Base-by-base conservation (phyloP, 2,888 invertebrate genomes). In the Clivina fossor region DNA sequence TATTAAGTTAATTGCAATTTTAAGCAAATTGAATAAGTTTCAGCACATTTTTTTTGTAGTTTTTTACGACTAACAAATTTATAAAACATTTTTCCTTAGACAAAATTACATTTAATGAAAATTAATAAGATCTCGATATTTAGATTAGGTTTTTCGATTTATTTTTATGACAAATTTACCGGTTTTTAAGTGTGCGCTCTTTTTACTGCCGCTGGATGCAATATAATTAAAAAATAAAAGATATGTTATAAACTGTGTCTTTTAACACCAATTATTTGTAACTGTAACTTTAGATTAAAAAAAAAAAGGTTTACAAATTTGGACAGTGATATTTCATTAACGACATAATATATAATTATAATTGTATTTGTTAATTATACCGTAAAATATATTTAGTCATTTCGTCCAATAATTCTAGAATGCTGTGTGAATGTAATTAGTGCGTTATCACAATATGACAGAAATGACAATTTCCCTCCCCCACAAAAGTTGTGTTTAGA, bases 151-250 rank as follows among this genome's bases (percentile, higher is more conserved):
- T n/a, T n/a, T n/a, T n/a, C n/a, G n/a, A n/a, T n/a, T n/a, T n/a
- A n/a, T n/a, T n/a, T n/a, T n/a, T n/a, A n/a, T n/a, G n/a, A n/a
- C n/a, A 53, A 60, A 63, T 59, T 58, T 26, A 28, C n/a, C 49
- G 19, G 44, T 44, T 43, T 40, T 19, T 20, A 33, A 28, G 33
- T 35, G 22, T 53, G 44, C 18, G 53, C 53, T 53, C 53, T 53
- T 43, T 35, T 53, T 53, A 53, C 53, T 53, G 53, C 53, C 53
- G 44, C 35, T 53, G 44, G 53, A 53, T 53, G 53, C 44, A 53
- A 53, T 53, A 44, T 44, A 32, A 44, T 47, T 44, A 44, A 38
- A 44, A 44, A 35, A 44, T n/a, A n/a, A n/a, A n/a, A n/a, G n/a
- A n/a, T n/a, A n/a, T 43, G 53, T 53, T 53, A 26, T 41, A 18